Evolutionary conservation across 2,888 invertebrate genomes (phyloP), one percentile per base, ranked within the genome.

Genomic region (Cheilosia scutellata): DNA sequence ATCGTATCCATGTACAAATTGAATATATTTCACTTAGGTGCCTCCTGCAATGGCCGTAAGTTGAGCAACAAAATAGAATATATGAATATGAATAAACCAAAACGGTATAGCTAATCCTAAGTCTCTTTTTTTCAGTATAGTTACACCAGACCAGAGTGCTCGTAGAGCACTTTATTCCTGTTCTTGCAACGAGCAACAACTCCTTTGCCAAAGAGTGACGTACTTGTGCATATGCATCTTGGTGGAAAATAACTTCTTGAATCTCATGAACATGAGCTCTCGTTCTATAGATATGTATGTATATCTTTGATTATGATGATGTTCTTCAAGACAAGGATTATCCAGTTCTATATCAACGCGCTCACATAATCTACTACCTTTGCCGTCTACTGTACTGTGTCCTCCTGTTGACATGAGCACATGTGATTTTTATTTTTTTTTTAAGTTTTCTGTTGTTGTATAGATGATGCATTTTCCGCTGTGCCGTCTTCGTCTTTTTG

Each of bases 271-370:
- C 70, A 58, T 47, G 57, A 70, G 33, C 33, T 27, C 25, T 57
- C 70, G 57, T 55, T 25, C 55, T 31, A 20, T n/a, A n/a, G n/a
- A n/a, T 33, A 53, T 44, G n/a, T 20, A 63, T 20, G 20, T 27
- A n/a, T 31, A n/a, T 25, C 74, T 66, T 68, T 60, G 60, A 60
- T 68, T 80, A 51, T 68, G 74, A 80, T 75, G 68, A 75, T 68
- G 68, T 68, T 66, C 49, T 16, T 57, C 33, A 37, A 60, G 58
- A 31, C 27, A 53, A 31, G 33, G 40, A 79, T 57, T 70, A 70
- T 55, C 44, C 20, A 58, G 65, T 37, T 16, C 49, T 72, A 71
- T 58, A 58, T 65, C 57, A 72, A 66, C 47, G 66, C 62, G 42
- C 44, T 27, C 53, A 55, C 11, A 72, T 55, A 68, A 74, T 62